A percentile compares a stretch with the other conserved stretches of the same genome.
phyloP scores from a whole-genome alignment of 1,140 invertebrate genomes.

The Dreissena rostriformis region DNA sequence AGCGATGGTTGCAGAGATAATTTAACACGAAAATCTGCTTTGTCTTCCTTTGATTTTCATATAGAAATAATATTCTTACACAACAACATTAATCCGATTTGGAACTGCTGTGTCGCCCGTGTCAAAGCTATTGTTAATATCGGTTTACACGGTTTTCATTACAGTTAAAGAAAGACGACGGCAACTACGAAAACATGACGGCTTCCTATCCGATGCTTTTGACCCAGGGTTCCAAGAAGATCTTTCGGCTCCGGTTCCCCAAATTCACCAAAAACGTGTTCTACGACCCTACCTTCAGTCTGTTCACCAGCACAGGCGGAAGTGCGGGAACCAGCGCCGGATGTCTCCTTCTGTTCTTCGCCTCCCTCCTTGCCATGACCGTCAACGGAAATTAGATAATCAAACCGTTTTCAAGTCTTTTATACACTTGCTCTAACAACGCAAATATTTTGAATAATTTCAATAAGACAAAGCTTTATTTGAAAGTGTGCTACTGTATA shows the following conservation, averaged over 20 bases:
- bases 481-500: too few relatives aligned
- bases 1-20: too few relatives aligned
- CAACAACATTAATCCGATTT: too few relatives aligned
- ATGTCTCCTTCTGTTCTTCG: background rate
- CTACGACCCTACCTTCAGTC: conserved; percentile 22
- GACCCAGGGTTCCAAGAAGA: conserved; percentile 18
- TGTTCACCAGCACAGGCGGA: background rate
- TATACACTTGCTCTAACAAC: too few relatives aligned
- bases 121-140: too few relatives aligned
- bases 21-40: too few relatives aligned
- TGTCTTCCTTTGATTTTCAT: too few relatives aligned
- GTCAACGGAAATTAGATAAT: background rate
- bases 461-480: too few relatives aligned
- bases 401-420: background rate
- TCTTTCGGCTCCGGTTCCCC: conserved; percentile 37
- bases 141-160: background rate
- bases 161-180: background rate
- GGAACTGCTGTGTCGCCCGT: too few relatives aligned
- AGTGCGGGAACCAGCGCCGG: background rate
- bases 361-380: background rate
- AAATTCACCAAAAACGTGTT: conserved; percentile 32
- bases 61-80: too few relatives aligned
- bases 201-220: conserved; percentile 15
- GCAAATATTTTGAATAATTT: too few relatives aligned
- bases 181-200: conserved; percentile 17